Percentiles rank a stretch among this genome's conserved stretches.
phyloP scores from a whole-genome alignment of 2,797 vertebrate genomes.

The Podarcis siculus region DNA sequence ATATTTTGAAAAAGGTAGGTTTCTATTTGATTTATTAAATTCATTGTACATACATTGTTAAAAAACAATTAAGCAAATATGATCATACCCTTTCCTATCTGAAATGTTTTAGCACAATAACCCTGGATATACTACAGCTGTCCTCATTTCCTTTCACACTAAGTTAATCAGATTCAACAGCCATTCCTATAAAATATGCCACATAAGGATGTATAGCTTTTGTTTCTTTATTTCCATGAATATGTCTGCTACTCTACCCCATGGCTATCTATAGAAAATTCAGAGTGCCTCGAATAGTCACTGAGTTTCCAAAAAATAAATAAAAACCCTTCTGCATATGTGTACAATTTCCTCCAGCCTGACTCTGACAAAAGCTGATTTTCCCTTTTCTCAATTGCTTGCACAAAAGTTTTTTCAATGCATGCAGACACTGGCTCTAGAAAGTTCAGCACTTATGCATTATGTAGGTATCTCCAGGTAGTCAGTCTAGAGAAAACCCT shows the following conservation, averaged over 20 bases:
- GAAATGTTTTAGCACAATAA: not conserved
- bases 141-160: not conserved
- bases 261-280: not conserved
- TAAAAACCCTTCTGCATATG: not conserved
- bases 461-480: not conserved
- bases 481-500: not conserved
- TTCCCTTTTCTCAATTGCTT: too few species aligned
- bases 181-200: not conserved
- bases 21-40: too few species aligned
- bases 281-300: not conserved
- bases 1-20: too few species aligned
- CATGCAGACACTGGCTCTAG: not conserved
- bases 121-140: too few species aligned
- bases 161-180: not conserved
- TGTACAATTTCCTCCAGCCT: not conserved
- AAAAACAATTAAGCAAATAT: too few species aligned
- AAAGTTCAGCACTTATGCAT: not conserved
- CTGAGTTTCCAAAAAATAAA: not conserved
- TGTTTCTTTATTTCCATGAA: not conserved
- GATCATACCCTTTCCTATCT: not conserved
- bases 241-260: not conserved
- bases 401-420: not conserved
- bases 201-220: not conserved
- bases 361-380: not conserved
- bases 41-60: too few species aligned